These are phyloP conservation scores for Mormyrus hasselquistii DNA, from an alignment of 2,797 vertebrate species.

Conservation along the genomic window DNA sequence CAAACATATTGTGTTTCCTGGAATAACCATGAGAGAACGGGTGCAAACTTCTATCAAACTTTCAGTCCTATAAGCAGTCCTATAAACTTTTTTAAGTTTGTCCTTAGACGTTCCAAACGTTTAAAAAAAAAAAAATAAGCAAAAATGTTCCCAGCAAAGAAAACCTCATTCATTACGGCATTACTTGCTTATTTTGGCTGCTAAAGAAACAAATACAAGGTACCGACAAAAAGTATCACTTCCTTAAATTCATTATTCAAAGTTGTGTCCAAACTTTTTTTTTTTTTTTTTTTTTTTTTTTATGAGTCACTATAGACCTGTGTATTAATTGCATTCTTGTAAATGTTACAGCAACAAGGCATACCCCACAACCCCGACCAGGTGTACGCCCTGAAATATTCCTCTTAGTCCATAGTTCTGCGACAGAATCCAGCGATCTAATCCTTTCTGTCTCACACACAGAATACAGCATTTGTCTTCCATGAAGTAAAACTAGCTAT, in stretches of 20 bases:
- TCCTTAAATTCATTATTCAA: slow-evolving; percentile 15
- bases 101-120: background rate
- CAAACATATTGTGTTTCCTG: background rate
- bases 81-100: too few species aligned
- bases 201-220: slow-evolving; percentile 10
- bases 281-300: background rate
- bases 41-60: background rate
- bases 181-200: slow-evolving; percentile 10
- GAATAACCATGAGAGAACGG: background rate
- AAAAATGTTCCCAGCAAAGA: slow-evolving; percentile 18
- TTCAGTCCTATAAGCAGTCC: background rate
- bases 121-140: background rate
- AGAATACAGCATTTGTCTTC: background rate
- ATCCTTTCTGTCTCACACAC: background rate
- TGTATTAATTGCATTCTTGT: background rate
- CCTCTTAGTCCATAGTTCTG: background rate
- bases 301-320: background rate
- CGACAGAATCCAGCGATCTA: background rate
- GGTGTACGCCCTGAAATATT: background rate
- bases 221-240: slow-evolving; percentile 11
- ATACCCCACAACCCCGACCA: background rate
- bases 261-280: background rate
- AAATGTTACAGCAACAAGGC: background rate
- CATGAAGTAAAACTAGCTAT: background rate
- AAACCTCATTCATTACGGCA: background rate